phyloP scores from a whole-genome alignment of 2,113 vertebrate species.

The Emydura subglobosa region DNA sequence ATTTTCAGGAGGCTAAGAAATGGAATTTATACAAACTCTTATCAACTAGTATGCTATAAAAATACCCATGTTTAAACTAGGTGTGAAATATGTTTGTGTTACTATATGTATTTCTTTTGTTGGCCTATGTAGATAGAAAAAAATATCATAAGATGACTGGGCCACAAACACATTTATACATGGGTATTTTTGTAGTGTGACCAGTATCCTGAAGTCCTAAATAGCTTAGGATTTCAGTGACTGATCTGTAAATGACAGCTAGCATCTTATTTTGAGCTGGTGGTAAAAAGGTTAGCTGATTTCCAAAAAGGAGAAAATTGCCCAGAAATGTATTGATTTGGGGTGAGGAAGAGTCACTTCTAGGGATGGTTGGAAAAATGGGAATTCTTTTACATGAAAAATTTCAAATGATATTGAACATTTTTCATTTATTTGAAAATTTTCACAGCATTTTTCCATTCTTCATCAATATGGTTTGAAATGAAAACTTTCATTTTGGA shows the following conservation, averaged over 20 bases:
- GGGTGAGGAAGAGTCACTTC: neutral
- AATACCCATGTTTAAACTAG: neutral
- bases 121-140: neutral
- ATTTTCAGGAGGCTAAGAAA: neutral
- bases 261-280: constrained; percentile 4
- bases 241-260: constrained; percentile 49
- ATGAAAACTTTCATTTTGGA: neutral
- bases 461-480: neutral
- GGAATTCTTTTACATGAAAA: neutral
- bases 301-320: neutral
- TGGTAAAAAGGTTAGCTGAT: constrained; percentile 38
- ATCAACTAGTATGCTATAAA: neutral
- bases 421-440: neutral
- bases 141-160: neutral
- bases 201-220: neutral
- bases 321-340: neutral
- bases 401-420: neutral
- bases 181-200: neutral
- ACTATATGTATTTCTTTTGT: neutral
- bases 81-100: constrained; percentile 28
- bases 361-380: neutral
- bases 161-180: neutral
- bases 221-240: constrained; percentile 46
- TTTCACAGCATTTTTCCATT: neutral
- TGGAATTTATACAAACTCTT: neutral